Evolutionary conservation across 2,113 vertebrate genomes (phyloP), one percentile per base, ranked within the genome.

Genomic region (Microcebus ravelobensis): DNA sequence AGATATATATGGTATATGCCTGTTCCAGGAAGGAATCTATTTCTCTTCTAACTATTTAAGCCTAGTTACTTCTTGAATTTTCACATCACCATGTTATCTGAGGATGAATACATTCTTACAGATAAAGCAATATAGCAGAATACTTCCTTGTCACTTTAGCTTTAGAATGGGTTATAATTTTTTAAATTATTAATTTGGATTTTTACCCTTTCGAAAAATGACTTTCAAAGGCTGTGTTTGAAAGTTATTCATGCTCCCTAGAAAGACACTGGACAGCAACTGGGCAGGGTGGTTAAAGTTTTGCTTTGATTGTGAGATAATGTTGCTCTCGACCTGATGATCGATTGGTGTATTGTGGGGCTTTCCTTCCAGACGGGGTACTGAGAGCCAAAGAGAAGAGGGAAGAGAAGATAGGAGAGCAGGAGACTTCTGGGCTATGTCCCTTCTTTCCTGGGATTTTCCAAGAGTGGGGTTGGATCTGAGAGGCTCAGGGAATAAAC

Each of bases 281-380:
- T 42, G n/a, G 20, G 18, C 23, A 20, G 7, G 31, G 17, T 25
- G 61, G 13, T 52, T 61, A 15, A 8, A 7, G 5, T 29, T 94
- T 52, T 70, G 29, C 67, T 71, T 92, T 52, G 65, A 7, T 23
- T 39, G 11, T 70, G 25, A 76, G 18, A 36, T 59, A 20, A 57
- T 2, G 11, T 50, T 39, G 61, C 34, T 77, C 50, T 90, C 5
- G 3, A 11, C 29, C 36, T 1, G 18, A 4, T 14, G 15, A 76
- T 6, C 15, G 39, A 17, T 0, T 13, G 6, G 17, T 17, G 13
- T 0, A 6, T 14, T 1, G 0, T 11, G 39, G n/a, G 67, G 68
- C 7, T 50, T 70, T 52, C 57, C 31, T 14, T 48, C 36, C 10
- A 52, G 45, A 57, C 1, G 9, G 52, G 25, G 7, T 14, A 14